Percentiles rank a stretch among this genome's conserved stretches.
Conservation (phyloP, 2,113 vertebrate species). For the Sinocyclocheilus grahami region DNA sequence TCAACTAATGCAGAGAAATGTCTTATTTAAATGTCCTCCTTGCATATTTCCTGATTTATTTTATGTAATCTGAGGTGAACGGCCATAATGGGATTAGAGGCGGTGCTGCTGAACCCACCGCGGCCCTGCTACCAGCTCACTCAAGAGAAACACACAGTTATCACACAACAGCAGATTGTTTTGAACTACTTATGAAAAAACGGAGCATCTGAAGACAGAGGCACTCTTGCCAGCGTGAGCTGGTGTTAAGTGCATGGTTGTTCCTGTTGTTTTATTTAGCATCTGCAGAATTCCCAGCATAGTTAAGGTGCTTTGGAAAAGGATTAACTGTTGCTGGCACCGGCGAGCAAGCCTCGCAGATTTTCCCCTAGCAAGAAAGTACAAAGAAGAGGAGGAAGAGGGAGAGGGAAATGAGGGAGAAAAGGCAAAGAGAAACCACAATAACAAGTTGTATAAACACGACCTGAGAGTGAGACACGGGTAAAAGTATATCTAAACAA, state of each 20-base stretch:
- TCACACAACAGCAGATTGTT: slow-evolving; percentile 64
- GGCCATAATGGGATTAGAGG: slow-evolving; percentile 57
- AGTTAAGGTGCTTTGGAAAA: slow-evolving; percentile 65
- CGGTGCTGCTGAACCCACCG: slow-evolving; percentile 48
- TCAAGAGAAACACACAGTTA: slow-evolving; percentile 57
- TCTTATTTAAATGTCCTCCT: slow-evolving; percentile 52
- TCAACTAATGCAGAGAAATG: slow-evolving; percentile 43
- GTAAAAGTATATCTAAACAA: slow-evolving; percentile 50
- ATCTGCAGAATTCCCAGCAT: slow-evolving; percentile 63
- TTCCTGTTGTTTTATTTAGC: slow-evolving; percentile 61
- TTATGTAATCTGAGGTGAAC: slow-evolving; percentile 59
- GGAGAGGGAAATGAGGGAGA: slow-evolving; percentile 41
- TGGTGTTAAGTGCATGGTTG: slow-evolving; percentile 60
- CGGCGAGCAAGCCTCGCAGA: slow-evolving; percentile 49
- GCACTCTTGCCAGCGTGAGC: slow-evolving; percentile 52
- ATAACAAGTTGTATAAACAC: slow-evolving; percentile 58
- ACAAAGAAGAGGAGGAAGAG: slow-evolving; percentile 52
- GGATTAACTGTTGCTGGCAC: slow-evolving; percentile 65
- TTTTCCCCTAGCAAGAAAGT: slow-evolving; percentile 57
- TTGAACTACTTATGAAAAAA: slow-evolving; percentile 58
- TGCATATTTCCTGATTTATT: slow-evolving; percentile 36
- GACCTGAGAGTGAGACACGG: slow-evolving; percentile 38
- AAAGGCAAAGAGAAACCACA: slow-evolving; percentile 48
- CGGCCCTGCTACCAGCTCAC: slow-evolving; percentile 46
- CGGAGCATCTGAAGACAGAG: slow-evolving; percentile 55